Conservation (phyloP, 2,797 vertebrate genomes). For the Neosilurus mollespiculum region DNA sequence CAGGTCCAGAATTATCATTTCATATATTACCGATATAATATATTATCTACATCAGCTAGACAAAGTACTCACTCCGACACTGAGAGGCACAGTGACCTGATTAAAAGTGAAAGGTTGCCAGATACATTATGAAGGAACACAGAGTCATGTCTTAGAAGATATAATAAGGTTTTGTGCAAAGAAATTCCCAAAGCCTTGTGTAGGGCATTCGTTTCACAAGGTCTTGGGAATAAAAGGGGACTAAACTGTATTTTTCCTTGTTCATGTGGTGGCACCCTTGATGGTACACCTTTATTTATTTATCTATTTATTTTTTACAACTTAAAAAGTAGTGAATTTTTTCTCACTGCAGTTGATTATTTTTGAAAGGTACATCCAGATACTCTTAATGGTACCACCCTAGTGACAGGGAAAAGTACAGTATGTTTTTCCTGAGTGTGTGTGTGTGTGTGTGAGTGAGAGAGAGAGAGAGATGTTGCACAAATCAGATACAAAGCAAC, state of each 20-base stretch:
- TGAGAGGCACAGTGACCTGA: not conserved
- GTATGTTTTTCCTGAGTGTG: not conserved
- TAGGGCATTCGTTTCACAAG: not conserved
- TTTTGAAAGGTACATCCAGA: no score
- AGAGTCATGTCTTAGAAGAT: not conserved
- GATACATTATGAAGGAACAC: not conserved
- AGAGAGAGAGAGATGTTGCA: not conserved
- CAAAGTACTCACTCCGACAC: not conserved
- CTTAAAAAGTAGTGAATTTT: no score
- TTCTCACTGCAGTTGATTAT: no score
- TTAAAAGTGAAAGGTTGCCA: not conserved
- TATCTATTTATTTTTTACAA: no score
- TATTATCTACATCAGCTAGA: slow-evolving; percentile 9
- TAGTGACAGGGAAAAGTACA: not conserved
- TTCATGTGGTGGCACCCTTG: not conserved
- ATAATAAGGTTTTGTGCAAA: not conserved
- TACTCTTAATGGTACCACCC: not conserved
- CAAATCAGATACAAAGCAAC: slow-evolving; percentile 5
- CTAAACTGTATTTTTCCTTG: not conserved
- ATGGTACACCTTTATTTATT: not conserved
- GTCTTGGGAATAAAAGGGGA: not conserved
- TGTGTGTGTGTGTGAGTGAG: not conserved
- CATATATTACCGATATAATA: not conserved
- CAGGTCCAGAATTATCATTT: not conserved
- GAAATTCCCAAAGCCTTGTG: not conserved